phyloP scores from a whole-genome alignment of 2,113 vertebrate species.

The Etheostoma cragini region DNA sequence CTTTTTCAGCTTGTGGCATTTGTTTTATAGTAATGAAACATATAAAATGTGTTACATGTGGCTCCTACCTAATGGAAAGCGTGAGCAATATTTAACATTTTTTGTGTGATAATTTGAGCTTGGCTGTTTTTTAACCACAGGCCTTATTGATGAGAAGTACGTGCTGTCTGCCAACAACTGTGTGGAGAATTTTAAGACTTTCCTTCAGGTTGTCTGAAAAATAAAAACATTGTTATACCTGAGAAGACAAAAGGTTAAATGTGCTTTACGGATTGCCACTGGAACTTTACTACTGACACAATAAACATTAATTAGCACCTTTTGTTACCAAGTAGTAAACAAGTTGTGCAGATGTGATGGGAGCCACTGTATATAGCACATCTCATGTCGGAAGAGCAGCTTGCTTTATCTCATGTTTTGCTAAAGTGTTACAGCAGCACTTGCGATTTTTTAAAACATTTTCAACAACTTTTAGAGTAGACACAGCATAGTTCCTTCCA shows the following conservation, averaged over 20 bases:
- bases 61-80: constrained; percentile 11
- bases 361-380: constrained; percentile 35
- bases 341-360: constrained; percentile 57
- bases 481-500: neutral
- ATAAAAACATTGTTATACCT: constrained; percentile 15
- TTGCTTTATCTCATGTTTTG: constrained; percentile 22
- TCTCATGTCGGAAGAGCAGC: constrained; percentile 32
- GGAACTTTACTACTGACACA: constrained; percentile 22
- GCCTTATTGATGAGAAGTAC: constrained; percentile 56
- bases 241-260: constrained; percentile 7
- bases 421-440: constrained; percentile 3
- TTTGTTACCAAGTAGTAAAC: constrained; percentile 56
- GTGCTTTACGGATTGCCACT: constrained; percentile 12
- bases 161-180: constrained; percentile 25
- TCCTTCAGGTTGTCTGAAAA: constrained; percentile 2
- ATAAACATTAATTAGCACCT: constrained; percentile 59
- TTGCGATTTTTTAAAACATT: neutral
- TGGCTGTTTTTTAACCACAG: constrained; percentile 31
- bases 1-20: constrained; percentile 12
- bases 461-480: constrained; percentile 16
- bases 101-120: constrained; percentile 23
- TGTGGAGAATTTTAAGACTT: constrained; percentile 38
- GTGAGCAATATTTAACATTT: constrained; percentile 8
- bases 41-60: constrained; percentile 11
- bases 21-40: constrained; percentile 4